Percentiles rank a stretch among this genome's conserved stretches.
Conservation (phyloP, 2,113 vertebrate genomes). For the Leptosomus discolor region DNA sequence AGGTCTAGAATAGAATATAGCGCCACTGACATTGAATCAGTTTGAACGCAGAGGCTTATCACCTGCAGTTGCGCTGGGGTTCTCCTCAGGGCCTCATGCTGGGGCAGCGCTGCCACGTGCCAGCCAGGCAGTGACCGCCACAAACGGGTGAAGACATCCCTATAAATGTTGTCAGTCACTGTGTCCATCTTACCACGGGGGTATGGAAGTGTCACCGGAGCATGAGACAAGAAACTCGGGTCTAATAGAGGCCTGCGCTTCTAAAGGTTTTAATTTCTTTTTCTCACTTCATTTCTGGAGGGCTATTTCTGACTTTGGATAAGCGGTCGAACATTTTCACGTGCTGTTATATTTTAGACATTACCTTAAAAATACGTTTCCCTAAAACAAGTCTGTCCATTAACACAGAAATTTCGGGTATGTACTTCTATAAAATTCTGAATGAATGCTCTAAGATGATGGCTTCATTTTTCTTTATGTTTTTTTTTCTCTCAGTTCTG, state of each 20-base stretch:
- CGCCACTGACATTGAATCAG: rapidly evolving
- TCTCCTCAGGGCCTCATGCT: rapidly evolving
- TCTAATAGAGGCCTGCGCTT: neutral
- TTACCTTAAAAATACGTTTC: neutral
- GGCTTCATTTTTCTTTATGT: neutral
- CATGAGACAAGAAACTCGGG: neutral
- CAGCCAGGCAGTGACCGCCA: rapidly evolving
- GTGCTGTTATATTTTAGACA: neutral
- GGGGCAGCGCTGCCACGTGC: neutral
- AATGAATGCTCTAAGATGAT: neutral
- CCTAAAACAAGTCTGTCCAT: neutral
- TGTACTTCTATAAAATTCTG: neutral
- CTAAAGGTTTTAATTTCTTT: neutral
- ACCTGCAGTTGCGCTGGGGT: rapidly evolving
- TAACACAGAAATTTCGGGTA: neutral
- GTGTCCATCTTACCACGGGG: rapidly evolving
- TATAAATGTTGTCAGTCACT: neutral
- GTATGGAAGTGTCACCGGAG: too few relatives aligned
- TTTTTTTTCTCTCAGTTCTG: too few relatives aligned
- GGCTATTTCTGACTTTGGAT: neutral
- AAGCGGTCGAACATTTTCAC: neutral
- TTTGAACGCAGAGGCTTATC: neutral
- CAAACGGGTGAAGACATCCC: neutral
- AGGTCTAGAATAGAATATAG: neutral
- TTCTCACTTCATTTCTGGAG: neutral